Percentiles rank a stretch among this genome's conserved stretches.
phyloP scores from a whole-genome alignment of 2,797 vertebrate species.

The Holocentrus rufus region DNA sequence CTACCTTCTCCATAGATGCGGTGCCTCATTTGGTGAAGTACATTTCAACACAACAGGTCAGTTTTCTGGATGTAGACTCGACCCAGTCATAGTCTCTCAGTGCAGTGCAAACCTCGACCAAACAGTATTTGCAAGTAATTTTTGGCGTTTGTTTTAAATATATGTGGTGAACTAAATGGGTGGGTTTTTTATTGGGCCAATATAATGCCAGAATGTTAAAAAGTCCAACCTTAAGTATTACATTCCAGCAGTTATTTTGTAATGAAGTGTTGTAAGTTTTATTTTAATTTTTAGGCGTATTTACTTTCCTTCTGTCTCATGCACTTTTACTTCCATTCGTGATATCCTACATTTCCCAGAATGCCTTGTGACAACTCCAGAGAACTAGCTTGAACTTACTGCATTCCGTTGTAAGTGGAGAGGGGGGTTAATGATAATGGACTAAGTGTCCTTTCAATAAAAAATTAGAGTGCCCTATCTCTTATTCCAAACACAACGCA shows the following conservation, averaged over 20 bases:
- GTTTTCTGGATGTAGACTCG: slow-evolving; percentile 4
- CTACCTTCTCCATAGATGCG: background rate
- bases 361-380: background rate
- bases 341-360: slow-evolving; percentile 13
- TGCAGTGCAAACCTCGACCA: background rate
- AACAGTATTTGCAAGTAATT: background rate
- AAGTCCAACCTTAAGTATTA: slow-evolving; percentile 17
- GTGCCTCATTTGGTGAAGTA: background rate
- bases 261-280: background rate
- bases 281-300: background rate
- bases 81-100: background rate
- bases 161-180: background rate
- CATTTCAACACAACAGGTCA: slow-evolving; percentile 9
- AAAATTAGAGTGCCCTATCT: no score
- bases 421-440: no score
- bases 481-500: background rate
- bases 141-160: background rate
- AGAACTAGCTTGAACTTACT: no score
- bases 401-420: no score
- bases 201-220: background rate
- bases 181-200: background rate
- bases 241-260: slow-evolving; percentile 2
- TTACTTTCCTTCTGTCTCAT: background rate
- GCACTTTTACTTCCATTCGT: no score
- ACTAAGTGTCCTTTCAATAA: no score